phyloP scores from a whole-genome alignment of 2,113 vertebrate species.

The Chauna torquata region DNA sequence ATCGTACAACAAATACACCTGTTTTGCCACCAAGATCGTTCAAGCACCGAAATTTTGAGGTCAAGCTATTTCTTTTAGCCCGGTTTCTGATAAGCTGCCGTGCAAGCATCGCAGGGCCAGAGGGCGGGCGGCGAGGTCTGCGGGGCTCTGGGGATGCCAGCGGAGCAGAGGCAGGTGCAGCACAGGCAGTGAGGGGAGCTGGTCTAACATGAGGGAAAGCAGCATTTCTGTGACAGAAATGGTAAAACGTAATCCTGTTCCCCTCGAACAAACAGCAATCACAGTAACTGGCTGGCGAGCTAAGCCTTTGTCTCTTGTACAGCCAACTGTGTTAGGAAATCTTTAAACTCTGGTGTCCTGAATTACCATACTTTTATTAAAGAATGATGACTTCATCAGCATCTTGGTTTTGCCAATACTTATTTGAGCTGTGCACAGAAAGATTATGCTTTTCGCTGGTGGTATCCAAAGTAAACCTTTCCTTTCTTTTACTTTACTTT shows the following conservation, averaged over 20 bases:
- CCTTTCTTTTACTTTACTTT: neutral
- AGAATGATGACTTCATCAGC: neutral
- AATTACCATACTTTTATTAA: conserved; percentile 28
- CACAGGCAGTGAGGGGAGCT: no score
- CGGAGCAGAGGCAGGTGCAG: neutral
- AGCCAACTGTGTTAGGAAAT: neutral
- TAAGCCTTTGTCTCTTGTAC: neutral
- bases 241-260: neutral
- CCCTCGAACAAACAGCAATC: neutral
- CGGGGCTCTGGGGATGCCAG: neutral
- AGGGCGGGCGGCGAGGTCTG: neutral
- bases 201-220: neutral
- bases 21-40: neutral
- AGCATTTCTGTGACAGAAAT: neutral
- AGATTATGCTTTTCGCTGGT: neutral
- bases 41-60: conserved; percentile 14
- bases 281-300: neutral
- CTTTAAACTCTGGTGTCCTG: neutral
- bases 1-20: neutral
- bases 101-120: neutral
- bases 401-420: conserved; percentile 2
- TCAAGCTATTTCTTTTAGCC: neutral
- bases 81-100: neutral
- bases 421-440: conserved; percentile 9
- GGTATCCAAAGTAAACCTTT: neutral